Conservation (phyloP, 2,888 invertebrate species). For the Clusia tigrina region DNA sequence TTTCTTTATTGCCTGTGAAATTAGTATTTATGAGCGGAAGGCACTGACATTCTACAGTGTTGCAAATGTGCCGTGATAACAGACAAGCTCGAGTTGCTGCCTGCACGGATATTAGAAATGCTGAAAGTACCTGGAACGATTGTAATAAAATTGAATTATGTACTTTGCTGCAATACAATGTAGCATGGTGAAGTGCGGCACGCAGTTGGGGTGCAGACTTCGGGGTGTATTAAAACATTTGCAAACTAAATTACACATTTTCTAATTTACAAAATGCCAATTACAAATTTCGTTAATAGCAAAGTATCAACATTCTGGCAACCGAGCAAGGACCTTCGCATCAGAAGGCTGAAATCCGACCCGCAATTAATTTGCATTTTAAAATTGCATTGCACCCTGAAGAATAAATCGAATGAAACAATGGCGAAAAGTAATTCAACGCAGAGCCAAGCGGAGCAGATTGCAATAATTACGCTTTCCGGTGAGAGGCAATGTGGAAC, state of each 20-base stretch:
- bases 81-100: slow-evolving; percentile 2
- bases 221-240: not conserved
- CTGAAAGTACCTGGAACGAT: slow-evolving; percentile 61
- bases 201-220: not conserved
- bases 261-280: not conserved
- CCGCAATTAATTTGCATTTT: slow-evolving; percentile 61
- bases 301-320: not conserved
- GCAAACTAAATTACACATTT: not conserved
- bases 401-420: slow-evolving; percentile 43
- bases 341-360: slow-evolving; percentile 30
- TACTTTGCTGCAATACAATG: slow-evolving; percentile 53
- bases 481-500: not conserved
- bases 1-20: slow-evolving; percentile 64
- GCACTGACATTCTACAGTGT: slow-evolving; percentile 2
- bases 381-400: slow-evolving; percentile 50
- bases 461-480: slow-evolving; percentile 49
- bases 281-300: not conserved
- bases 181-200: not conserved
- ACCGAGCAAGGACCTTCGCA: slow-evolving; percentile 12
- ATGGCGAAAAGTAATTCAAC: not conserved
- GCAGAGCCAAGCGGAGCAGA: slow-evolving; percentile 29
- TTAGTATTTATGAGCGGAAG: slow-evolving; percentile 62
- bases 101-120: slow-evolving; percentile 58
- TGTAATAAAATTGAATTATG: slow-evolving; percentile 63
- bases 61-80: not conserved